Evolutionary conservation across 2,113 vertebrate genomes (phyloP), one percentile per base, ranked within the genome.

Genomic region (Oncorhynchus kisutch): DNA sequence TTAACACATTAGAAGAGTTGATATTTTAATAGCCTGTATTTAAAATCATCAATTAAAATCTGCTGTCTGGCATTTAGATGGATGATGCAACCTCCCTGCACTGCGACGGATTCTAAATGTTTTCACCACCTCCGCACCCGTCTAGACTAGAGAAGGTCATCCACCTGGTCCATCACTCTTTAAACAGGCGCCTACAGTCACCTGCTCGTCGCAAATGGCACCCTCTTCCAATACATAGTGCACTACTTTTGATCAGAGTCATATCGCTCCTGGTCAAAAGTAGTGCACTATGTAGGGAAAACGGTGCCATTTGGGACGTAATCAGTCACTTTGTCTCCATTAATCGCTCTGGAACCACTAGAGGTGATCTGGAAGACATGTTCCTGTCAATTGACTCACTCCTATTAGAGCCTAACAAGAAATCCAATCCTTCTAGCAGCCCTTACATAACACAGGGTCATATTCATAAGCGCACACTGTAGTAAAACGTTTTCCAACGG

Each of bases 121-220:
- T 27, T 62, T 31, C 24, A 59, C 77, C 72, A 67, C 75, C 73
- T 83, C 76, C 72, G 72, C 74, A 84, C 2, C 76, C 77, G 87
- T 90, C 85, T 84, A 86, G 88, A 87, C 82, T 68, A 57, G 18
- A 48, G 78, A 86, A 86, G 87, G 85, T 86, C 72, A 74, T 81
- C 75, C 74, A 73, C 48, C 81, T 57, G 71, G 62, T 25, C 72
- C 74, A 86, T 87, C 86, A 78, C 77, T 82, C 79, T 65, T 51
- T 87, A 74, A 85, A 81, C 78, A 74, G 75, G 75, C 80, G 75
- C 81, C 75, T 77, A 29, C 31, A 27, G 14, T n/a, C 48, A 68
- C 54, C 39, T 45, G 2, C 39, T 9, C 9, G 2, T 45, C 39
- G 8, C 2, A 12, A 45, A 45, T 45, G 39, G 39, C 8, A 45